These are phyloP conservation scores for Silvanus unidentatus DNA, from an alignment of 2,888 invertebrate genomes.

Conservation along the genomic window DNA sequence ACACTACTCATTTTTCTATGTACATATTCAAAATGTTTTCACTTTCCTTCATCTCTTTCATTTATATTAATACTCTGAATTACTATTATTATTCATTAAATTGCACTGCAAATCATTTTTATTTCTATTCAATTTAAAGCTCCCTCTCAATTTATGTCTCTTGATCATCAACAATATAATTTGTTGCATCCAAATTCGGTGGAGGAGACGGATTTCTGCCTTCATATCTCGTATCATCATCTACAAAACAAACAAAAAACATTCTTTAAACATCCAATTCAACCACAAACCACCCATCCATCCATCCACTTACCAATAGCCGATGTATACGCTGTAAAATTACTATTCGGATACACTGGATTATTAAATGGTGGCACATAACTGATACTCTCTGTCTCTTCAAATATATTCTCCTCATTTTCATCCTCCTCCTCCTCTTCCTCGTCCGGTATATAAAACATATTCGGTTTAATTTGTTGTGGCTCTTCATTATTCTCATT, in stretches of 20 bases:
- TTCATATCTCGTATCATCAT: constrained; percentile 45
- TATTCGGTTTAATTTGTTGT: constrained; percentile 22
- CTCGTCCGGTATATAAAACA: constrained; percentile 44
- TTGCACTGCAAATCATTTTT: constrained; percentile 15
- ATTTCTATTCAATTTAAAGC: constrained; percentile 24
- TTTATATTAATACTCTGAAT: background rate
- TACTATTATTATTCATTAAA: background rate
- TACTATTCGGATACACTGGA: constrained; percentile 45
- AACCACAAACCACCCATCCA: too few relatives aligned
- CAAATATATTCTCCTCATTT: constrained; percentile 18
- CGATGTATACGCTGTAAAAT: constrained; percentile 39
- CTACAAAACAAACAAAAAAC: constrained; percentile 28
- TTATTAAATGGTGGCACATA: constrained; percentile 47
- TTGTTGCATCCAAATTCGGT: constrained; percentile 33
- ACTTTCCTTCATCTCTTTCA: background rate
- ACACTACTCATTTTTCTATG: constrained; percentile 17
- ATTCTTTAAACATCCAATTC: too few relatives aligned
- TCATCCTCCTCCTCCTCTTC: constrained; percentile 14
- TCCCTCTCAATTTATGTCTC: constrained; percentile 3
- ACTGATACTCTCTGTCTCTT: constrained; percentile 32
- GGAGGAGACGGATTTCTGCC: constrained; percentile 47
- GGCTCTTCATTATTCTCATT: constrained; percentile 8
- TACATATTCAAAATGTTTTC: background rate
- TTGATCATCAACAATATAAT: background rate
- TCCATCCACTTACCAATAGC: constrained; percentile 31